Conservation (phyloP, 2,888 invertebrate species). For the Proisotoma minuta region DNA sequence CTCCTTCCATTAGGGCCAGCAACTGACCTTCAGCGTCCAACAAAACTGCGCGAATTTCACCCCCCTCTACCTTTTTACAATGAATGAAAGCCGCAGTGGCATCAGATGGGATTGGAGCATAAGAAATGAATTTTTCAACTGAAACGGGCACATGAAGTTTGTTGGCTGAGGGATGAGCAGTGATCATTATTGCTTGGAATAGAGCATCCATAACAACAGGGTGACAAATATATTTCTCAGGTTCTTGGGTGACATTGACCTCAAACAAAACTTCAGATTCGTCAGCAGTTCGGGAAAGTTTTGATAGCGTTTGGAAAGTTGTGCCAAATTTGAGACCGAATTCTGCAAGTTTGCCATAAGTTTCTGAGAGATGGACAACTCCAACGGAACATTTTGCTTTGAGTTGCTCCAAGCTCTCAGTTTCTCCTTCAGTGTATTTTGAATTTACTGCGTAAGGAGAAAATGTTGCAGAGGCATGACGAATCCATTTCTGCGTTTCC, state of each 20-base stretch:
- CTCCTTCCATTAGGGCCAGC: conserved; percentile 24
- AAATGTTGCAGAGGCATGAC: conserved; percentile 21
- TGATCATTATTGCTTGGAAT: conserved; percentile 9
- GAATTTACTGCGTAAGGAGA: conserved; percentile 13
- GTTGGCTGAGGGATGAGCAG: not conserved
- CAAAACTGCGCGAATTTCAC: not conserved
- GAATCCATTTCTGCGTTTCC: conserved; percentile 13
- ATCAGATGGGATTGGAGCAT: conserved; percentile 1
- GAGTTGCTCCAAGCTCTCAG: not conserved
- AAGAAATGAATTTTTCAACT: conserved; percentile 10
- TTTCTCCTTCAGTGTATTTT: not conserved
- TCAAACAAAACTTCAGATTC: not conserved
- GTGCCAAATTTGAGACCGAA: conserved; percentile 24
- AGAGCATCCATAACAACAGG: conserved; percentile 5
- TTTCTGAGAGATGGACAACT: not conserved
- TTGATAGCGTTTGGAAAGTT: conserved; percentile 17
- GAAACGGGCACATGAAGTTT: conserved; percentile 11
- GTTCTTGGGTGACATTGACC: not conserved
- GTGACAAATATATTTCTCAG: conserved; percentile 8
- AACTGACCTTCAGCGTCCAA: not conserved
- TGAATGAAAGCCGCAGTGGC: not conserved
- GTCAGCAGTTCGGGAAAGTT: not conserved
- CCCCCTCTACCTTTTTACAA: not conserved
- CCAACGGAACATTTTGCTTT: not conserved
- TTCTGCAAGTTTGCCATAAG: conserved; percentile 15